These are phyloP conservation scores for Aptenodytes patagonicus DNA, from an alignment of 2,113 vertebrate genomes.

Conservation along the genomic window DNA sequence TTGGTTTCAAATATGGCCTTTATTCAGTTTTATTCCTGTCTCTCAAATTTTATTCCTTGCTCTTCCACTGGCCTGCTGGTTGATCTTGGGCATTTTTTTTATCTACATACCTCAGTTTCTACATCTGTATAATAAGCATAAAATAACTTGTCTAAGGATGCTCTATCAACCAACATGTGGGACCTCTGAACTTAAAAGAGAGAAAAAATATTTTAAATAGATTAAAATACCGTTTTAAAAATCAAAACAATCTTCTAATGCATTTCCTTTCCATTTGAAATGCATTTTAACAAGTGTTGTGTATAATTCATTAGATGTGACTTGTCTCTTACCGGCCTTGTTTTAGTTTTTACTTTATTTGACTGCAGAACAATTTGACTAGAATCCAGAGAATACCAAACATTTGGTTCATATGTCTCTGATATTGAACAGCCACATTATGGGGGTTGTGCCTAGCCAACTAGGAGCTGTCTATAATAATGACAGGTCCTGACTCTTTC, in stretches of 20 bases:
- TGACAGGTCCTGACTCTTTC: not conserved
- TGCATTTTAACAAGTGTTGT: not conserved
- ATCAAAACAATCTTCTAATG: not conserved
- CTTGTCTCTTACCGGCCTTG: not conserved
- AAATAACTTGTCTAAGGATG: not conserved
- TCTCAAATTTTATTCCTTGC: not conserved
- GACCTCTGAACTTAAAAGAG: not conserved
- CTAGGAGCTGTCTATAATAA: not conserved
- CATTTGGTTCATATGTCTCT: not conserved
- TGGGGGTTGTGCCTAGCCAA: not conserved
- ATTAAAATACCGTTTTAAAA: not conserved
- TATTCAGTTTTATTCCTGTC: not conserved
- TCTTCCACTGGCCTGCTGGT: not conserved
- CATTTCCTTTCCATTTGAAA: not conserved
- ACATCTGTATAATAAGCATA: not conserved
- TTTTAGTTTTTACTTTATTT: not conserved
- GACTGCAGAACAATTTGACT: not conserved
- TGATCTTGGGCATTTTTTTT: not conserved
- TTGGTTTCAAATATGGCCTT: not conserved
- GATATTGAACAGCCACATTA: not conserved
- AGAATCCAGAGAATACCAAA: conserved; percentile 6
- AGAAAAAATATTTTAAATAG: not conserved
- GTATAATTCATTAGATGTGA: not conserved
- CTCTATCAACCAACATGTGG: not conserved
- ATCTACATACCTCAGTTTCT: not conserved